Conservation (phyloP, 2,888 invertebrate genomes). For the Eilema caniola region DNA sequence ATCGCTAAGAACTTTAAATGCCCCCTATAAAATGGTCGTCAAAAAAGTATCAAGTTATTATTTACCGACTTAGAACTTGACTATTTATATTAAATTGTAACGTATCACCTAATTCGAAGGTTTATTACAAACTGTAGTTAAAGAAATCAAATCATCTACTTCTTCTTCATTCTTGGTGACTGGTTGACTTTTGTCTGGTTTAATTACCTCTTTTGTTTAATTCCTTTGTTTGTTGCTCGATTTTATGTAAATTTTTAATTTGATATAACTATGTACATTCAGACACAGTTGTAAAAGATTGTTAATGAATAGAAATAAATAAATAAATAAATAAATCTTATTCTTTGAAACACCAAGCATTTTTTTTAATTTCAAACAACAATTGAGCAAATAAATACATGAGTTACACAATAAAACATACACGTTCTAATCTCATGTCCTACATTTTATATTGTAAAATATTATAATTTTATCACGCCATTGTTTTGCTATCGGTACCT, state of each 20-base stretch:
- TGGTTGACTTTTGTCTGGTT: no score
- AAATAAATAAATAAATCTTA: no score
- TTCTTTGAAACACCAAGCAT: no score
- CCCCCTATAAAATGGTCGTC: background rate
- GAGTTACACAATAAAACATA: conserved; percentile 6
- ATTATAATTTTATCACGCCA: background rate
- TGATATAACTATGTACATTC: no score
- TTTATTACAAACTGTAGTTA: background rate
- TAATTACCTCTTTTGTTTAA: no score
- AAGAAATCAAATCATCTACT: background rate
- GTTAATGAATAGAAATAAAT: no score
- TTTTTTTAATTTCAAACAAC: background rate
- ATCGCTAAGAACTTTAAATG: background rate
- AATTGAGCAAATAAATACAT: background rate
- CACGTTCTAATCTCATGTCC: conserved; percentile 16
- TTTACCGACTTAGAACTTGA: background rate
- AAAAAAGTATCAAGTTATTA: background rate
- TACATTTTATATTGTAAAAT: conserved; percentile 16
- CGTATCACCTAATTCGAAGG: background rate
- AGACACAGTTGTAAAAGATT: no score
- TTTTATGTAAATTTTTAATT: no score
- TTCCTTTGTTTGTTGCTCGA: no score
- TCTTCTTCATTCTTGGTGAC: no score
- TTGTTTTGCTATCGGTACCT: conserved; percentile 68
- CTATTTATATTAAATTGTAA: background rate